Evolutionary conservation across 2,888 invertebrate genomes (phyloP).

Genomic region (Synanthedon vespiformis): DNA sequence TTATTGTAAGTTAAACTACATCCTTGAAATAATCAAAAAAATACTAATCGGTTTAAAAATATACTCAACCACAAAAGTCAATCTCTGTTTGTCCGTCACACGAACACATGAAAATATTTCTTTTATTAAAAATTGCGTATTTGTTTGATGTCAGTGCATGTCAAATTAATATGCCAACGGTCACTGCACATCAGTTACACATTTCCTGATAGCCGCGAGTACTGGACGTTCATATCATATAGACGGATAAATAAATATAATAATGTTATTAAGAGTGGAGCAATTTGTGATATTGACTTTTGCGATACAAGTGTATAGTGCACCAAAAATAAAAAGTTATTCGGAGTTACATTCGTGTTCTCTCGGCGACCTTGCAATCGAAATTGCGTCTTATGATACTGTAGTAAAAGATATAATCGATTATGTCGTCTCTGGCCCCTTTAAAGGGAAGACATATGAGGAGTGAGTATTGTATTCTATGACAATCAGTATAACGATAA

Average conservation of each 20-base stretch:
- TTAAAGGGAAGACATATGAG: slow-evolving; percentile 69
- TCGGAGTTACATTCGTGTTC: slow-evolving; percentile 23
- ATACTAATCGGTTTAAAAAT: no score
- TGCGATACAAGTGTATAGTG: slow-evolving; percentile 5
- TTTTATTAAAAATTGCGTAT: no score
- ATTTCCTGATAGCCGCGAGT: not conserved
- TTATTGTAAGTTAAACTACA: no score
- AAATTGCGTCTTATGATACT: slow-evolving; percentile 71
- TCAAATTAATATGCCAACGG: not conserved
- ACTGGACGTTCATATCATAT: not conserved
- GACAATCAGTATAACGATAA: not conserved
- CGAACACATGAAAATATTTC: no score
- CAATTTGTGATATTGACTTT: not conserved
- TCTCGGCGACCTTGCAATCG: slow-evolving; percentile 37
- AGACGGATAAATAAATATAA: not conserved
- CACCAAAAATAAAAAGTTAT: slow-evolving; percentile 14
- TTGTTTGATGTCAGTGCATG: not conserved
- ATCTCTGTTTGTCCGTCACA: no score
- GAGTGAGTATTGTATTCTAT: slow-evolving; percentile 41
- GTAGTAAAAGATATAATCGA: slow-evolving; percentile 65
- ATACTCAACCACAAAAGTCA: no score
- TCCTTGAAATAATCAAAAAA: no score
- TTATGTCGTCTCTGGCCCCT: slow-evolving; percentile 56
- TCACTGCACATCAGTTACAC: slow-evolving; percentile 1
- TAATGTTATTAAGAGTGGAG: not conserved